These are phyloP conservation scores for Tiphia femorata DNA, from an alignment of 2,888 invertebrate species.

Conservation along the genomic window DNA sequence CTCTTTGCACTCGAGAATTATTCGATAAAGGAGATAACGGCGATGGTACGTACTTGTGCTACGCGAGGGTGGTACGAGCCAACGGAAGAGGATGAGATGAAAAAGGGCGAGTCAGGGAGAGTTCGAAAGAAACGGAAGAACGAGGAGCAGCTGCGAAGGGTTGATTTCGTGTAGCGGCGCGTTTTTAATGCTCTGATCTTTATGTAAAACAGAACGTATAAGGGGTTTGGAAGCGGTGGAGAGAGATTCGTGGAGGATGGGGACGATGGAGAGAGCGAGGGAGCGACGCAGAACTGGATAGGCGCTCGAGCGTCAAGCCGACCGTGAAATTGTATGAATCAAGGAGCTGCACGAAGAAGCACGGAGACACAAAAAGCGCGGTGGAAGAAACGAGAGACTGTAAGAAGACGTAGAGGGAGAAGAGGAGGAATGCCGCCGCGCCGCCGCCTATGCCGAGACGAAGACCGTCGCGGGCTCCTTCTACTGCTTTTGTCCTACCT, in stretches of 20 bases:
- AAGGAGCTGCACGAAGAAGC: slow-evolving; percentile 48
- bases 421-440: slow-evolving; percentile 26
- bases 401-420: slow-evolving; percentile 30
- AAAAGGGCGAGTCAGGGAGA: slow-evolving; percentile 27
- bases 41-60: too few relatives aligned
- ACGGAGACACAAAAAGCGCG: slow-evolving; percentile 49
- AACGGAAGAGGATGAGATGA: slow-evolving; percentile 10
- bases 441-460: neutral
- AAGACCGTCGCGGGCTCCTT: neutral
- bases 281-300: too few relatives aligned
- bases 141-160: slow-evolving; percentile 40
- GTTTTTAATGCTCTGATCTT: slow-evolving; percentile 69
- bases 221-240: slow-evolving; percentile 17
- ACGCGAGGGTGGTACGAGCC: slow-evolving; percentile 8
- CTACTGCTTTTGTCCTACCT: neutral
- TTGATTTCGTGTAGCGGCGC: slow-evolving; percentile 61
- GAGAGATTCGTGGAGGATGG: slow-evolving; percentile 18
- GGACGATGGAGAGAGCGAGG: neutral
- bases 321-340: slow-evolving; percentile 69
- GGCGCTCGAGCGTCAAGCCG: slow-evolving; percentile 63
- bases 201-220: slow-evolving; percentile 67
- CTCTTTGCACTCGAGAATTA: too few relatives aligned
- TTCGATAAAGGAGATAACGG: too few relatives aligned
- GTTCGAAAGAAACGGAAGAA: slow-evolving; percentile 11
- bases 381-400: slow-evolving; percentile 33